These are phyloP conservation scores for Hippopotamus amphibius DNA, from an alignment of 2,113 vertebrate genomes.

Conservation along the genomic window DNA sequence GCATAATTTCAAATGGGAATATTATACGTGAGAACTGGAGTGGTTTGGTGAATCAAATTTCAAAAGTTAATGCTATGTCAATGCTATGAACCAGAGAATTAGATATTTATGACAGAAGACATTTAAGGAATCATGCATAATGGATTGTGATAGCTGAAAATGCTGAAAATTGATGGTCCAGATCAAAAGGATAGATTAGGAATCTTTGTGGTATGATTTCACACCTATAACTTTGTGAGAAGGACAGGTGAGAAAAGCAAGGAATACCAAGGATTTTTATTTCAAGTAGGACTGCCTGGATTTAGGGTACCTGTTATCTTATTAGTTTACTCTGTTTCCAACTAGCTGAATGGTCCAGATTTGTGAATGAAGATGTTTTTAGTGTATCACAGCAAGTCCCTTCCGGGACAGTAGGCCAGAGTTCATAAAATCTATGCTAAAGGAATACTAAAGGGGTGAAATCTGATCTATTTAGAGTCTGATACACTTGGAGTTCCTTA, in stretches of 20 bases:
- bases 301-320: neutral
- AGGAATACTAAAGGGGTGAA: neutral
- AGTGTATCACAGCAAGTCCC: neutral
- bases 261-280: neutral
- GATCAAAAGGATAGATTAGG: constrained; percentile 47
- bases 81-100: constrained; percentile 7
- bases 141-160: constrained; percentile 37
- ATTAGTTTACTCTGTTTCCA: neutral
- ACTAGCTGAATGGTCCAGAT: neutral
- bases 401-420: neutral
- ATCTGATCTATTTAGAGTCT: neutral
- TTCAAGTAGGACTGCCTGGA: neutral
- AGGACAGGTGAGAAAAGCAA: neutral
- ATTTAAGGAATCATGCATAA: constrained; percentile 32
- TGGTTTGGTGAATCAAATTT: constrained; percentile 47
- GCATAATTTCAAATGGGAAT: constrained; percentile 48
- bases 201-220: constrained; percentile 51
- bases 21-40: constrained; percentile 44
- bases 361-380: constrained; percentile 14
- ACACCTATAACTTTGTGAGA: constrained; percentile 4
- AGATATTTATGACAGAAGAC: neutral
- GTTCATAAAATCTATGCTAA: neutral
- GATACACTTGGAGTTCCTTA: neutral
- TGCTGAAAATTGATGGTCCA: constrained; percentile 60
- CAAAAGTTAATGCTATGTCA: constrained; percentile 61